phyloP scores from a whole-genome alignment of 2,113 vertebrate genomes.

The Halcyon senegalensis region DNA sequence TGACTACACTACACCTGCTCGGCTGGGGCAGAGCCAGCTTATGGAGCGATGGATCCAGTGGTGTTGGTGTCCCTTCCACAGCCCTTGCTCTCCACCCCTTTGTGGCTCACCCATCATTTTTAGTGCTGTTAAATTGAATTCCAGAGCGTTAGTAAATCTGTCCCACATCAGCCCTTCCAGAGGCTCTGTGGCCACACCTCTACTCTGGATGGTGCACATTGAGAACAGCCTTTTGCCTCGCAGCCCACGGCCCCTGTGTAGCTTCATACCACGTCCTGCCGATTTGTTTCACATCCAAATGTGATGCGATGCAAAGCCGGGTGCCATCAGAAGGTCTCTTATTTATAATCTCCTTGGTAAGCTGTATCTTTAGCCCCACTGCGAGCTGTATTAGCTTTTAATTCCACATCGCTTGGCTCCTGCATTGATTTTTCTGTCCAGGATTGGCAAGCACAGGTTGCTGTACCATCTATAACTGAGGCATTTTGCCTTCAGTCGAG shows the following conservation, averaged over 20 bases:
- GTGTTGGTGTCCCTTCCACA: too few species aligned
- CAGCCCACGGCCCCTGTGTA: accelerated
- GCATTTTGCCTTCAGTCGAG: neutral
- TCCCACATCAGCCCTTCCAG: neutral
- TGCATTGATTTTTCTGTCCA: neutral
- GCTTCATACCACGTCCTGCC: accelerated
- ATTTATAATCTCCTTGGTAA: neutral
- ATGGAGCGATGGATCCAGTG: accelerated
- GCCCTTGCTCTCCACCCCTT: neutral
- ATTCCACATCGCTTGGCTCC: neutral
- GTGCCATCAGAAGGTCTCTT: neutral
- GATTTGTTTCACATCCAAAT: neutral
- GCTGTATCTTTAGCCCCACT: neutral
- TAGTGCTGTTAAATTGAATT: neutral
- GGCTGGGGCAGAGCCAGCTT: neutral
- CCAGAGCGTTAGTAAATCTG: neutral
- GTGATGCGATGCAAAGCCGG: neutral
- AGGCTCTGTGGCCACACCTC: neutral
- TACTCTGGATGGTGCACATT: accelerated
- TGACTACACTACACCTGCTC: accelerated
- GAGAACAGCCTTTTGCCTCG: neutral
- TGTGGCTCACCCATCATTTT: neutral
- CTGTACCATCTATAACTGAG: accelerated
- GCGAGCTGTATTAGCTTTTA: neutral
- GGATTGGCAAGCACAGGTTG: neutral